These are phyloP conservation scores for Macrostomum cliftonense DNA, from an alignment of 2,888 invertebrate species.

Conservation along the genomic window DNA sequence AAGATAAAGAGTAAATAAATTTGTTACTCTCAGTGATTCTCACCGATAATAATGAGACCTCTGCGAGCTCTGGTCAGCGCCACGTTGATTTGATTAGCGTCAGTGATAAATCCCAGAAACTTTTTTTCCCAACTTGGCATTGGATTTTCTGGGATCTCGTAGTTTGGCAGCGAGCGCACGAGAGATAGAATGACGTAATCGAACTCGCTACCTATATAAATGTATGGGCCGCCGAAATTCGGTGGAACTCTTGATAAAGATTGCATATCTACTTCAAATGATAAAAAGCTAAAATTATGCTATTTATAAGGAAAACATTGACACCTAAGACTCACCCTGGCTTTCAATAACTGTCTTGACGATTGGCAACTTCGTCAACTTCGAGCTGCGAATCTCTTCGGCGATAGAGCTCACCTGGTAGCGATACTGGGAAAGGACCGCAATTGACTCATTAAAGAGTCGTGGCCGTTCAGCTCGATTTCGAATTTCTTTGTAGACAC, in stretches of 20 bases:
- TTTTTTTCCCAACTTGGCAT: constrained; percentile 23
- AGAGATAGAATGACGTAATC: constrained; percentile 28
- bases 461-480: background rate
- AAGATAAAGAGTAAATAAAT: too few relatives aligned
- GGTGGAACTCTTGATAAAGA: too few relatives aligned
- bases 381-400: too few relatives aligned
- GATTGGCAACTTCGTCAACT: constrained; percentile 4
- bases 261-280: too few relatives aligned
- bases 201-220: constrained; percentile 22
- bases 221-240: too few relatives aligned
- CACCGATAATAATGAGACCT: constrained; percentile 28
- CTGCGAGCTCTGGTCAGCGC: constrained; percentile 26
- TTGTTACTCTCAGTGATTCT: constrained; percentile 7
- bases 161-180: constrained; percentile 22
- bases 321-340: constrained; percentile 16
- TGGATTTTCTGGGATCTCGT: constrained; percentile 18
- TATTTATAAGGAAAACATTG: too few relatives aligned
- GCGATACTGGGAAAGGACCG: constrained; percentile 23
- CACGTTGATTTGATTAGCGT: constrained; percentile 25
- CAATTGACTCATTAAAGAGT: constrained; percentile 11
- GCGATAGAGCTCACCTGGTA: constrained; percentile 14
- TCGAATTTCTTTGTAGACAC: background rate
- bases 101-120: constrained; percentile 29
- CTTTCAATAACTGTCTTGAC: constrained; percentile 20
- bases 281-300: background rate